Conservation (phyloP, 2,888 invertebrate species). For the Meta bourneti region DNA sequence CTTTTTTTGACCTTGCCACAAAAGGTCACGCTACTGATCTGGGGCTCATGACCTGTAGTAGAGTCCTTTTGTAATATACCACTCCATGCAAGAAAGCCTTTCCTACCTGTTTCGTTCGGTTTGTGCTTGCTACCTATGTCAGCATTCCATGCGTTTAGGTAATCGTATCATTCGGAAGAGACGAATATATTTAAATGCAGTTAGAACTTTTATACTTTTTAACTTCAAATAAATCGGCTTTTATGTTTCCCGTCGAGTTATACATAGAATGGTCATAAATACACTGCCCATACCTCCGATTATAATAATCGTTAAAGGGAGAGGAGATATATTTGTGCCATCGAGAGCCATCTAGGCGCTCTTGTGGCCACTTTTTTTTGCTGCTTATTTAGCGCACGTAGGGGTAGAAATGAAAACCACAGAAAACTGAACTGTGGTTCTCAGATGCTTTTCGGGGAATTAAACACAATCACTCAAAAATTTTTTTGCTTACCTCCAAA, state of each 20-base stretch:
- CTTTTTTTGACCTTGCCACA: constrained; percentile 45
- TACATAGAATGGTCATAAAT: constrained; percentile 27
- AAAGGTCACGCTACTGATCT: constrained; percentile 75
- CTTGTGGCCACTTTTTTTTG: neutral
- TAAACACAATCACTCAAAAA: neutral
- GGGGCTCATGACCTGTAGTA: constrained; percentile 75
- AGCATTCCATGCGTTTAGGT: no score
- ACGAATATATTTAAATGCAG: constrained; percentile 45
- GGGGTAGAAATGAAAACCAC: constrained; percentile 6
- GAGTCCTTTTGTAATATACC: constrained; percentile 74
- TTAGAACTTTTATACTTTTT: constrained; percentile 20
- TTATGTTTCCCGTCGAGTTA: constrained; percentile 13
- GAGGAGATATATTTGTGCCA: constrained; percentile 4
- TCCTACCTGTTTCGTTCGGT: neutral
- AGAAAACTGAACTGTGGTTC: constrained; percentile 8
- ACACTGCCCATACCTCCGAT: constrained; percentile 4
- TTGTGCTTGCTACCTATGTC: neutral
- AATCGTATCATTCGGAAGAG: neutral
- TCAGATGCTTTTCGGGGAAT: neutral
- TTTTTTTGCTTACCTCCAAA: neutral
- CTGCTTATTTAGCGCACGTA: constrained; percentile 2
- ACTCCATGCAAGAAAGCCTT: neutral
- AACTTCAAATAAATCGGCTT: constrained; percentile 34
- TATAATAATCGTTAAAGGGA: constrained; percentile 6
- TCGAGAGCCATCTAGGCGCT: neutral